Percentiles rank a stretch among this genome's conserved stretches.
Evolutionary conservation across 2,113 vertebrate species (phyloP).

Genomic region (Serilophus lunatus): DNA sequence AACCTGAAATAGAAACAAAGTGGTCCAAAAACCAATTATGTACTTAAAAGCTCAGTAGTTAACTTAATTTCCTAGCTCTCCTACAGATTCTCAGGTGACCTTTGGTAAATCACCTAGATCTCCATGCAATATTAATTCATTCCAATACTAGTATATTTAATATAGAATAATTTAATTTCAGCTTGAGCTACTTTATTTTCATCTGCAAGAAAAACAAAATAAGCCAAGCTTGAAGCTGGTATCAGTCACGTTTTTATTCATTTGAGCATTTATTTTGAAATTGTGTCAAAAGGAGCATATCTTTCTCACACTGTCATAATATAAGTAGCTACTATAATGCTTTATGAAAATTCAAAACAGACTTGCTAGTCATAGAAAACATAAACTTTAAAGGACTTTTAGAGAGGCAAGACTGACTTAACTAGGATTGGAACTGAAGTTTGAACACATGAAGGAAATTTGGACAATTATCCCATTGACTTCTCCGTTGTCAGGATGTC

Average conservation of each 20-base stretch:
- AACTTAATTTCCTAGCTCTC: neutral
- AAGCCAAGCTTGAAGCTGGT: neutral
- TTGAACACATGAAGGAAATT: neutral
- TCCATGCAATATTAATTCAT: neutral
- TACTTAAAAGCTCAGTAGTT: neutral
- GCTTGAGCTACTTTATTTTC: neutral
- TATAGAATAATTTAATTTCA: neutral
- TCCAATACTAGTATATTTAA: neutral
- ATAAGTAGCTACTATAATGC: neutral
- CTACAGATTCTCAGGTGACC: neutral
- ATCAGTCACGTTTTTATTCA: neutral
- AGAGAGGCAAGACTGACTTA: neutral
- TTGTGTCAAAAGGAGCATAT: neutral
- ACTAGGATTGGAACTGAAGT: neutral
- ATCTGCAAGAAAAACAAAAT: neutral
- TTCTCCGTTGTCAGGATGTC: neutral
- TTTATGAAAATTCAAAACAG: neutral
- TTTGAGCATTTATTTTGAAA: neutral
- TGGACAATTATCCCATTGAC: neutral
- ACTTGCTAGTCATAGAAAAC: neutral
- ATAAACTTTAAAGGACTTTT: neutral
- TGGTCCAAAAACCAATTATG: neutral
- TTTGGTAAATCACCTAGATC: neutral
- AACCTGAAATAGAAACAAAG: neutral
- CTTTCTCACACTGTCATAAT: neutral